These are phyloP conservation scores for Panzeria rudis DNA, from an alignment of 2,888 invertebrate species.

Conservation along the genomic window DNA sequence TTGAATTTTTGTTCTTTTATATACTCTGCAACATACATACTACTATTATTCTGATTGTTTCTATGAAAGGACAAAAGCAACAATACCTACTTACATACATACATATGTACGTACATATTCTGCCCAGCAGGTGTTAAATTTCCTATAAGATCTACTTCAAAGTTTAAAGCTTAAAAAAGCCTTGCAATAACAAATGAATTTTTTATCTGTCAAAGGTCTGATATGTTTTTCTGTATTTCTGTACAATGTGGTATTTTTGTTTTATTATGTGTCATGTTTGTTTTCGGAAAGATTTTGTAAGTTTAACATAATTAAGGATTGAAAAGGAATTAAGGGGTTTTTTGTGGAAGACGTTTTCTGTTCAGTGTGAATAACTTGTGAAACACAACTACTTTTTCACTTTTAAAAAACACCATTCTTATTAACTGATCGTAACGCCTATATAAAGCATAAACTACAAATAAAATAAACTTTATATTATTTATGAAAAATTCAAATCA, in stretches of 20 bases:
- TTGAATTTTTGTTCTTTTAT: slow-evolving; percentile 21
- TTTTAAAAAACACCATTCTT: too few species aligned
- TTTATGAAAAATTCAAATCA: too few species aligned
- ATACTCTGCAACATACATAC: not conserved
- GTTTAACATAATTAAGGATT: too few species aligned
- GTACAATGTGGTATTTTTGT: not conserved
- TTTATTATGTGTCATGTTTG: not conserved
- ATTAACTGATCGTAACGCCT: too few species aligned
- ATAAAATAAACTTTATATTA: too few species aligned
- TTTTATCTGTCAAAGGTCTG: not conserved
- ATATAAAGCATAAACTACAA: too few species aligned
- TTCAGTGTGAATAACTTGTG: too few species aligned
- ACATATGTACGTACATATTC: not conserved
- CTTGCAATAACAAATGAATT: not conserved
- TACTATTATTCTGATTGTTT: slow-evolving; percentile 10
- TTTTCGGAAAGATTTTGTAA: not conserved
- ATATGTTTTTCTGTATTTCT: not conserved
- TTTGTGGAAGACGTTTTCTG: too few species aligned
- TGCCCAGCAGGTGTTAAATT: slow-evolving; percentile 42
- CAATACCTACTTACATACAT: not conserved
- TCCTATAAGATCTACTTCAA: slow-evolving; percentile 21
- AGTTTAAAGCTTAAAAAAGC: slow-evolving; percentile 1
- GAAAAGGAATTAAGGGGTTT: too few species aligned
- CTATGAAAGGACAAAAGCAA: not conserved
- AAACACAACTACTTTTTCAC: too few species aligned